Evolutionary conservation across 2,113 vertebrate genomes (phyloP).

Genomic region (Xenopus laevis): DNA sequence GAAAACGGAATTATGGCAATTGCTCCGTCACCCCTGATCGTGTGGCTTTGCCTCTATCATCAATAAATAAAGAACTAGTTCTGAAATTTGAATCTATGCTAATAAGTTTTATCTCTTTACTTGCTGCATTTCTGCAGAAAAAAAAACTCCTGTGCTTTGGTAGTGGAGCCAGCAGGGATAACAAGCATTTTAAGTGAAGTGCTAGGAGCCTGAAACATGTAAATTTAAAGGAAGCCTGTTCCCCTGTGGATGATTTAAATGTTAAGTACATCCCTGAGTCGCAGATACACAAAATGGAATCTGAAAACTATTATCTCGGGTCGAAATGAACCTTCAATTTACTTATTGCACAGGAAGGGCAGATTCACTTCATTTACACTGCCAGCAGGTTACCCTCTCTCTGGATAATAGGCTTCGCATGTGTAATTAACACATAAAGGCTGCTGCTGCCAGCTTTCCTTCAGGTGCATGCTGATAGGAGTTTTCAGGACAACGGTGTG

Average conservation of each 20-base stretch:
- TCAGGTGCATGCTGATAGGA: constrained; percentile 69
- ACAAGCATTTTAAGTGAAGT: constrained; percentile 65
- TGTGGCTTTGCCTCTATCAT: too few relatives aligned
- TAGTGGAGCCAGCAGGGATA: constrained; percentile 47
- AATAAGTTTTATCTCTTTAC: constrained; percentile 50
- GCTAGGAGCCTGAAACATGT: constrained; percentile 62
- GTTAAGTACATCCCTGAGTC: constrained; percentile 70
- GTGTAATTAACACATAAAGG: constrained; percentile 93
- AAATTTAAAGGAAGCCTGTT: constrained; percentile 66
- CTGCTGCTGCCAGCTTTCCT: constrained; percentile 66
- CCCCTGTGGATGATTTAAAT: constrained; percentile 72
- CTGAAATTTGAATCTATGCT: constrained; percentile 48
- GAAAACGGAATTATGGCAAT: too few relatives aligned
- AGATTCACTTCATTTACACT: constrained; percentile 82
- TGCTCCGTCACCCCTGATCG: too few relatives aligned
- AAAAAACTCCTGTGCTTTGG: constrained; percentile 42
- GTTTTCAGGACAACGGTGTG: constrained; percentile 59
- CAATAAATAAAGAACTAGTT: constrained; percentile 4
- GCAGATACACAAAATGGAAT: constrained; percentile 65
- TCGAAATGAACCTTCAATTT: constrained; percentile 70
- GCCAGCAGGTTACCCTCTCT: constrained; percentile 88
- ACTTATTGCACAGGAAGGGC: constrained; percentile 67
- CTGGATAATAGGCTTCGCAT: constrained; percentile 86
- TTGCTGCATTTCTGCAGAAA: constrained; percentile 40
- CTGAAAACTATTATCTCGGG: constrained; percentile 75